Percentiles rank a stretch among this genome's conserved stretches.
These are phyloP conservation scores for Gracilinanus agilis DNA, from an alignment of 2,113 vertebrate species.

Conservation along the genomic window DNA sequence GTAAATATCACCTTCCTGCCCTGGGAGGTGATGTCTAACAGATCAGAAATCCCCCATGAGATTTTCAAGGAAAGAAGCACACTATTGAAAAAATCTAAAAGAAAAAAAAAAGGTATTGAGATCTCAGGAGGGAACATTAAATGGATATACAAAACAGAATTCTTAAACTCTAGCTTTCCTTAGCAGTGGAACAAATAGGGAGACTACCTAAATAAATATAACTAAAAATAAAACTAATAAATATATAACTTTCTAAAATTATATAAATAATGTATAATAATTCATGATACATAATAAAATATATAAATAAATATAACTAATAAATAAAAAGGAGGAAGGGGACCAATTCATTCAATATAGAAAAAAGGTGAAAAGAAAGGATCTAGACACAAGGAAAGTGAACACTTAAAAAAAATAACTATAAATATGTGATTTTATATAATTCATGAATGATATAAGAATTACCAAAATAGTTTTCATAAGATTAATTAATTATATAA, in stretches of 20 bases:
- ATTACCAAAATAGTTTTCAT: too few relatives aligned
- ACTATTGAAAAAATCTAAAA: conserved; percentile 36
- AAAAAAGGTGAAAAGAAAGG: conserved; percentile 24
- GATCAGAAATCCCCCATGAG: conserved; percentile 19
- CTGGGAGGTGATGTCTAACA: not conserved
- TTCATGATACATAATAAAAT: too few relatives aligned
- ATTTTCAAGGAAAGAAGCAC: conserved; percentile 38
- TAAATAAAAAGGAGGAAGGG: not conserved
- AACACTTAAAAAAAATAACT: conserved; percentile 12
- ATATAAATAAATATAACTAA: conserved; percentile 15
- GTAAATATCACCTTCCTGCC: conserved; percentile 19
- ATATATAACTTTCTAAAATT: too few relatives aligned
- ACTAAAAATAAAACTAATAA: not conserved
- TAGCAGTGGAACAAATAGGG: not conserved
- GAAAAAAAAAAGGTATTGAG: conserved; percentile 13
- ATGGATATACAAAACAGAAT: conserved; percentile 26
- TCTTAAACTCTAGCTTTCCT: not conserved
- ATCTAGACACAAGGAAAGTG: not conserved
- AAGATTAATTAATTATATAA: too few relatives aligned
- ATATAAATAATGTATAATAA: too few relatives aligned
- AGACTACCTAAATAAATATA: conserved; percentile 30
- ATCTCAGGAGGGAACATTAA: not conserved
- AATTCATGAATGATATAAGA: conserved; percentile 8
- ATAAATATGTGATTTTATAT: not conserved
- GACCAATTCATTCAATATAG: not conserved